Percentiles rank a stretch among this genome's conserved stretches.
Evolutionary conservation across 2,888 invertebrate genomes (phyloP).

Genomic region (Acrocyrtus sp.): DNA sequence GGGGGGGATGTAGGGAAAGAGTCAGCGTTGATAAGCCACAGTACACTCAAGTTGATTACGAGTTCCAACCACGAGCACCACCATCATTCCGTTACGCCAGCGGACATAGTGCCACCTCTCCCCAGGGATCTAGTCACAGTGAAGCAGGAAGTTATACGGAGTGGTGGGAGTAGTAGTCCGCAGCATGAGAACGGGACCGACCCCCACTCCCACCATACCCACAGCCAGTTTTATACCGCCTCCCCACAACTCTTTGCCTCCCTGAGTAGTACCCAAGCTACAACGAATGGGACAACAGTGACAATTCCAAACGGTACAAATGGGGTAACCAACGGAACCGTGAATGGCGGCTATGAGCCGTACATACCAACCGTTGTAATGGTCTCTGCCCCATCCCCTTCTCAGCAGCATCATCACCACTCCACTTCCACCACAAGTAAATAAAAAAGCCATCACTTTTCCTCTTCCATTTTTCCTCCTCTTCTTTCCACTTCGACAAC

Average conservation of each 20-base stretch:
- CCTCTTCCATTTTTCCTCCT: constrained; percentile 12
- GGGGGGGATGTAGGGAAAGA: constrained; percentile 47
- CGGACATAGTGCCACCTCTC: constrained; percentile 38
- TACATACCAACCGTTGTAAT: constrained; percentile 54
- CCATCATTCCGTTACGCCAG: constrained; percentile 42
- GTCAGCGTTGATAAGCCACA: constrained; percentile 66
- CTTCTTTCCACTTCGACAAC: too few relatives aligned
- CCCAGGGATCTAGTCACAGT: constrained; percentile 41
- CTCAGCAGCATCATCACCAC: constrained; percentile 46
- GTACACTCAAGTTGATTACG: constrained; percentile 40
- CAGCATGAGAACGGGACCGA: constrained; percentile 5
- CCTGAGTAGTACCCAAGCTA: constrained; percentile 41
- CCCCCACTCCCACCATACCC: constrained; percentile 33
- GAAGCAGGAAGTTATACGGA: constrained; percentile 37
- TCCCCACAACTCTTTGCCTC: constrained; percentile 60
- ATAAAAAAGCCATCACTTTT: too few relatives aligned
- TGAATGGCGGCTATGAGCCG: constrained; percentile 49
- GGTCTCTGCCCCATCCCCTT: constrained; percentile 58
- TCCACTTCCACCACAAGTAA: constrained; percentile 44
- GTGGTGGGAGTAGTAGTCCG: constrained; percentile 15
- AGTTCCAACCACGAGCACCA: constrained; percentile 29
- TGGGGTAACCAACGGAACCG: constrained; percentile 15
- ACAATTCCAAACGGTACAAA: too few relatives aligned
- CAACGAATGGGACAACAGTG: constrained; percentile 28
- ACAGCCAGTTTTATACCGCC: constrained; percentile 47